Evolutionary conservation across 1,140 invertebrate species (phyloP).

Genomic region (Sycophaga agraensis): DNA sequence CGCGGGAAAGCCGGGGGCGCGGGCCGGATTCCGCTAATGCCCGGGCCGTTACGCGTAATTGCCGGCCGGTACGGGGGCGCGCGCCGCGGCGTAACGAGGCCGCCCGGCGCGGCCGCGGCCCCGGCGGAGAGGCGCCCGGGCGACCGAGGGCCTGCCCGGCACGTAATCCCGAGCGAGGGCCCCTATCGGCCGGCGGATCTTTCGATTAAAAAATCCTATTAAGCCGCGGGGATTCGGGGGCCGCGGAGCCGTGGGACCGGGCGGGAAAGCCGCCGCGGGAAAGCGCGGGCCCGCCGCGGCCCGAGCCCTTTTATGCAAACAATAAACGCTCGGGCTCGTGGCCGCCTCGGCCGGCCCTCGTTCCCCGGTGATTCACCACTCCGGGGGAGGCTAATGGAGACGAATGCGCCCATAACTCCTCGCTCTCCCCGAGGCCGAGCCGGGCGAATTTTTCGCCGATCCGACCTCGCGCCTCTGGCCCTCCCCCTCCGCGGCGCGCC

Average conservation of each 20-base stretch:
- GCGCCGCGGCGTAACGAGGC: background rate
- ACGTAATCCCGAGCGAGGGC: too few relatives aligned
- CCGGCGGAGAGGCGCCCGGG: background rate
- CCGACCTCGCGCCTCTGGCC: slow-evolving; percentile 7
- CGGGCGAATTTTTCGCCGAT: slow-evolving; percentile 4
- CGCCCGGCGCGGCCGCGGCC: too few relatives aligned
- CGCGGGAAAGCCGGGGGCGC: too few relatives aligned
- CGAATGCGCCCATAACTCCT: slow-evolving; percentile 49
- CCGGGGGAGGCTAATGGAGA: slow-evolving; percentile 44
- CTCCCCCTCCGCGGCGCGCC: background rate
- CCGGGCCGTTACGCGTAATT: slow-evolving; percentile 18
- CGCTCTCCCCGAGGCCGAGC: slow-evolving; percentile 33
- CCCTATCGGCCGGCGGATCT: slow-evolving; percentile 21
- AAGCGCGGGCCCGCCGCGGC: slow-evolving; percentile 9
- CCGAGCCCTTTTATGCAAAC: slow-evolving; percentile 44
- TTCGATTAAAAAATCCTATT: slow-evolving; percentile 30
- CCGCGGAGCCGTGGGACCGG: background rate
- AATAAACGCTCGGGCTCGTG: slow-evolving; percentile 37
- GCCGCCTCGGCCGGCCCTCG: background rate
- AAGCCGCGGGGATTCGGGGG: background rate
- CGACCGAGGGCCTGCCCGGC: too few relatives aligned
- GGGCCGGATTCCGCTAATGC: too few relatives aligned
- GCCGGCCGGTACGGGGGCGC: background rate
- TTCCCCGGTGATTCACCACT: slow-evolving; percentile 43
- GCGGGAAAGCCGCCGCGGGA: background rate